Conservation (phyloP, 2,797 vertebrate genomes). For the Austrolebias charrua region DNA sequence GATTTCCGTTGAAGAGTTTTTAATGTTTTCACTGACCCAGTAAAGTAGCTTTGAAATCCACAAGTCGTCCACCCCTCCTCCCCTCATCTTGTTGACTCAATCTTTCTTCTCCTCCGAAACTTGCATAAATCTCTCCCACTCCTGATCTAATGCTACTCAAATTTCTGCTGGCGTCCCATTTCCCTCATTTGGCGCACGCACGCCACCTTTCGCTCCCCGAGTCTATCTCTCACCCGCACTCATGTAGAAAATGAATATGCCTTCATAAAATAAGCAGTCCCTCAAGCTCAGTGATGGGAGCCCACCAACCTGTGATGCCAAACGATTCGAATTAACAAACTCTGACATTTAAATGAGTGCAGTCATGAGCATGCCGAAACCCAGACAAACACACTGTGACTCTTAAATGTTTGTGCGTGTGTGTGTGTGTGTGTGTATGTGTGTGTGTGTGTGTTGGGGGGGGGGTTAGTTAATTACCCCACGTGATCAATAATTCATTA, state of each 20-base stretch:
- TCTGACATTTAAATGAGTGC: constrained; percentile 44
- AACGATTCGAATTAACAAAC: constrained; percentile 61
- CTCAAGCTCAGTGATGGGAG: constrained; percentile 50
- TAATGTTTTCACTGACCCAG: constrained; percentile 61
- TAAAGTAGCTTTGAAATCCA: constrained; percentile 68
- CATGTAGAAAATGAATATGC: constrained; percentile 58
- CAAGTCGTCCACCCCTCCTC: constrained; percentile 24
- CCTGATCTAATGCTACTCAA: constrained; percentile 55
- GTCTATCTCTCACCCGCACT: constrained; percentile 62
- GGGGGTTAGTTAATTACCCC: constrained; percentile 80
- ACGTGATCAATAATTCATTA: constrained; percentile 82
- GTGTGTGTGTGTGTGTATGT: too few relatives aligned
- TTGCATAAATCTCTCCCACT: constrained; percentile 61
- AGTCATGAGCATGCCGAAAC: constrained; percentile 30
- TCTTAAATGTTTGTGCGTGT: constrained; percentile 41
- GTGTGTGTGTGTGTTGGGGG: too few relatives aligned
- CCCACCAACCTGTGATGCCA: constrained; percentile 44
- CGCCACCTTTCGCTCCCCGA: constrained; percentile 53
- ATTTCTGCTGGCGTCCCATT: constrained; percentile 57
- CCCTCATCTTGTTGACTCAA: constrained; percentile 32
- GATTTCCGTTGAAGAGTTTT: constrained; percentile 59
- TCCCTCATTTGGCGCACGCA: constrained; percentile 59
- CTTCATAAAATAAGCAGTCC: constrained; percentile 55
- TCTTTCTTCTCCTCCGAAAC: constrained; percentile 51
- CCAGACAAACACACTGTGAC: constrained; percentile 28